These are phyloP conservation scores for Sisyra terminalis DNA, from an alignment of 2,888 invertebrate genomes.

Conservation along the genomic window DNA sequence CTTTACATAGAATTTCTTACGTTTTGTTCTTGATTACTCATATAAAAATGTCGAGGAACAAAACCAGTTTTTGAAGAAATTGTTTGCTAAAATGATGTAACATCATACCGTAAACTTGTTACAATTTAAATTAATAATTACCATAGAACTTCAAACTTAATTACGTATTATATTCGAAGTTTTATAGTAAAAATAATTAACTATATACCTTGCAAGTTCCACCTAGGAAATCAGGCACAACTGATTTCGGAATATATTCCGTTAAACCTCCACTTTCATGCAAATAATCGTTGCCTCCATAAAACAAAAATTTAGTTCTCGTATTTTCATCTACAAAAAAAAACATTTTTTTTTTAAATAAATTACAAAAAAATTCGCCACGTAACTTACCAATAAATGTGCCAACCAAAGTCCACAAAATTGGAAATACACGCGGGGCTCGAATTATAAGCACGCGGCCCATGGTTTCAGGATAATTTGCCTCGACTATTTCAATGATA, in stretches of 20 bases:
- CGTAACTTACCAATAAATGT: constrained; percentile 84
- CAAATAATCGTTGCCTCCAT: constrained; percentile 73
- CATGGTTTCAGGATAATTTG: constrained; percentile 92
- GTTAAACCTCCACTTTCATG: constrained; percentile 63
- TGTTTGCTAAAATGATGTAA: constrained; percentile 10
- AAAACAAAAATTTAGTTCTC: constrained; percentile 80
- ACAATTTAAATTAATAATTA: background rate
- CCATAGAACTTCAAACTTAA: background rate
- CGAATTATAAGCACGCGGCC: constrained; percentile 78
- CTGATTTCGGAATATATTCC: constrained; percentile 71
- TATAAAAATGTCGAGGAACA: constrained; percentile 25
- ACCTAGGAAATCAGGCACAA: constrained; percentile 86
- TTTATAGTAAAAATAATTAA: background rate
- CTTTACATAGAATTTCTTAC: background rate
- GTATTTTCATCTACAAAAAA: constrained; percentile 66
- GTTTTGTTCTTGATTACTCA: constrained; percentile 12
- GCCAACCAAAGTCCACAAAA: constrained; percentile 87
- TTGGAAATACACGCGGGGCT: constrained; percentile 87
- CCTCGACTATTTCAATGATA: constrained; percentile 72
- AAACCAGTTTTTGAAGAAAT: constrained; percentile 21
- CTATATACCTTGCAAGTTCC: constrained; percentile 62
- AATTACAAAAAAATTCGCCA: too few relatives aligned
- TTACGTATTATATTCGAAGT: constrained; percentile 4
- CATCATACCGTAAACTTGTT: background rate
- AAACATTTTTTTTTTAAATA: constrained; percentile 9